Conservation (phyloP, 2,797 vertebrate genomes). For the Thaleichthys pacificus region DNA sequence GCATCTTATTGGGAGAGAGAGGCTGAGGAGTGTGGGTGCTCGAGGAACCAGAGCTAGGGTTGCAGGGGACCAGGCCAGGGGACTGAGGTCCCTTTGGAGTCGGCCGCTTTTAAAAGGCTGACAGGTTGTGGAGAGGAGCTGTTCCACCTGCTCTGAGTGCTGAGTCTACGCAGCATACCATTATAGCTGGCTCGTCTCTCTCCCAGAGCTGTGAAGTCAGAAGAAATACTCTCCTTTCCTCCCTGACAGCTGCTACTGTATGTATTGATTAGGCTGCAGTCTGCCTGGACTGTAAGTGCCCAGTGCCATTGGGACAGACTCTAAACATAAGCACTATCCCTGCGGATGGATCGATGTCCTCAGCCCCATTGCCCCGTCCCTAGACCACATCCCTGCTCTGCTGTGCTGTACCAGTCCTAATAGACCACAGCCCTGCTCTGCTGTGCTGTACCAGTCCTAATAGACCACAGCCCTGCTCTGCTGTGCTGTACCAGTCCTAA, state of each 20-base stretch:
- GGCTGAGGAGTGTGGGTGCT: slow-evolving; percentile 48
- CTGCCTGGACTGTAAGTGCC: slow-evolving; percentile 62
- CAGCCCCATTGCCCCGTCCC: slow-evolving; percentile 7
- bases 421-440: slow-evolving; percentile 40
- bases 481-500: no score
- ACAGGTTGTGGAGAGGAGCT: slow-evolving; percentile 49
- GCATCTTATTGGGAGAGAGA: no score
- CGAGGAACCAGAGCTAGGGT: slow-evolving; percentile 59
- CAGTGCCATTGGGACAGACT: slow-evolving; percentile 47
- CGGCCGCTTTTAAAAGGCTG: slow-evolving; percentile 58
- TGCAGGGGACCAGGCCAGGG: slow-evolving; percentile 63
- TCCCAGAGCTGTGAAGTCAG: not conserved
- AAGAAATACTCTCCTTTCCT: not conserved
- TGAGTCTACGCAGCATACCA: not conserved
- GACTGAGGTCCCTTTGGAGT: slow-evolving; percentile 46
- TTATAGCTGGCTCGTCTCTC: not conserved
- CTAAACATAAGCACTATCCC: slow-evolving; percentile 71
- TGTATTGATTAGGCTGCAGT: slow-evolving; percentile 63
- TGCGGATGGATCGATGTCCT: slow-evolving; percentile 56
- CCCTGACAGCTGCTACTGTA: slow-evolving; percentile 33
- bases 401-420: slow-evolving; percentile 34
- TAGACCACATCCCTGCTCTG: not conserved
- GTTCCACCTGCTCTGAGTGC: slow-evolving; percentile 42
- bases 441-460: slow-evolving; percentile 8
- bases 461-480: no score